Percentiles rank a stretch among this genome's conserved stretches.
phyloP scores from a whole-genome alignment of 2,113 vertebrate genomes.

The Dolichotis patagonum region DNA sequence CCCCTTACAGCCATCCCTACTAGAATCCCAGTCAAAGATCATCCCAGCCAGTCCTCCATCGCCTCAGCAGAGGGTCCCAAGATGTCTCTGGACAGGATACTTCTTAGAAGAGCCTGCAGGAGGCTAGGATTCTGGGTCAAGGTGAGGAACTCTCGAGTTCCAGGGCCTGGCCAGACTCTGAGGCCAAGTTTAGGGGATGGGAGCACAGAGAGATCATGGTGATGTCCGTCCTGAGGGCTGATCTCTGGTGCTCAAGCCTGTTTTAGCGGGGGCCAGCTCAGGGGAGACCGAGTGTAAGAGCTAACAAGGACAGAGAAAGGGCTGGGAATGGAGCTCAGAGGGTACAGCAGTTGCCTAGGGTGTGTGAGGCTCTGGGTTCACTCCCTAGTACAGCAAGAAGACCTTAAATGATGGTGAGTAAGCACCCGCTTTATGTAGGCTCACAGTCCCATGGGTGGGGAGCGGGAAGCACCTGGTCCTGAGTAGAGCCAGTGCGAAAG shows the following conservation, averaged over 20 bases:
- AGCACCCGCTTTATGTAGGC: not conserved
- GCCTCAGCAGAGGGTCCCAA: constrained; percentile 61
- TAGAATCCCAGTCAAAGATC: constrained; percentile 82
- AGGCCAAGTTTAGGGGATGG: constrained; percentile 32
- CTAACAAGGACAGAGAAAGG: not conserved
- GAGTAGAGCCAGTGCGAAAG: not conserved
- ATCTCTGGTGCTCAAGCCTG: not conserved
- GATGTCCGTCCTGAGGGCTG: not conserved
- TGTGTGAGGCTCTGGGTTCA: not conserved
- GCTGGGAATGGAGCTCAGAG: not conserved
- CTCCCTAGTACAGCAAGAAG: not conserved
- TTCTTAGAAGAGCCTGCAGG: constrained; percentile 10
- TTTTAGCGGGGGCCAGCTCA: not conserved
- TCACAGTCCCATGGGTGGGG: not conserved
- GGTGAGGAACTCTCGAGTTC: constrained; percentile 34
- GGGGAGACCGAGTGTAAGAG: not conserved
- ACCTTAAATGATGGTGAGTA: not conserved
- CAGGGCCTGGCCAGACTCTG: constrained; percentile 21
- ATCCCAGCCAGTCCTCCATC: constrained; percentile 70
- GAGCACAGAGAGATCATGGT: constrained; percentile 1
- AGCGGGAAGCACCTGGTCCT: not conserved
- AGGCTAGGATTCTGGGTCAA: constrained; percentile 53
- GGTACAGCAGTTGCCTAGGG: not conserved
- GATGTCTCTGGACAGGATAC: constrained; percentile 29
- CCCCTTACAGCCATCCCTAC: constrained; percentile 83